phyloP scores from a whole-genome alignment of 2,113 vertebrate genomes.

The Panthera uncia region DNA sequence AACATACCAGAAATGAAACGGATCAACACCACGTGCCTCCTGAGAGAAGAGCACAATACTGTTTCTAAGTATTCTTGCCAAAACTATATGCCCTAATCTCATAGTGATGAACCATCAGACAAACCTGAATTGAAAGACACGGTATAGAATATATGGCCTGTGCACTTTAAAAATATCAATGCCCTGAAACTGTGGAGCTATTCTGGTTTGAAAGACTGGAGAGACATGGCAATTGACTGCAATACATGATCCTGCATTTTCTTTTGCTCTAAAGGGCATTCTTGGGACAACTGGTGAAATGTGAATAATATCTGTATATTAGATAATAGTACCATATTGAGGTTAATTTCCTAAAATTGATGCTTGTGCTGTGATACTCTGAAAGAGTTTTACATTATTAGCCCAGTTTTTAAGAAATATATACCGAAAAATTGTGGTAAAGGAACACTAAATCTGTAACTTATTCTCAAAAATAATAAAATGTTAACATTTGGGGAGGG shows the following conservation, averaged over 20 bases:
- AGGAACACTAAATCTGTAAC: background rate
- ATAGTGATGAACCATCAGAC: background rate
- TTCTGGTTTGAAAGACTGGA: background rate
- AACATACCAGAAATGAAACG: background rate
- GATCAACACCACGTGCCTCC: background rate
- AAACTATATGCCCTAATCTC: background rate
- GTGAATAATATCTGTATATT: background rate
- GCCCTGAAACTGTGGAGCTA: background rate
- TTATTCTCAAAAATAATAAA: background rate
- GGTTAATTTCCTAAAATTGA: slow-evolving; percentile 8
- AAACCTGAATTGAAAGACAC: background rate
- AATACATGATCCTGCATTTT: background rate
- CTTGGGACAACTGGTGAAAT: background rate
- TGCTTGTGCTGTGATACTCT: background rate
- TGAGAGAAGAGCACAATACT: background rate
- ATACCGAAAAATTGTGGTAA: background rate
- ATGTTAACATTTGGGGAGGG: background rate
- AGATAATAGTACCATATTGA: background rate
- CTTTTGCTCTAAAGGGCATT: background rate
- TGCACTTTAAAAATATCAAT: background rate
- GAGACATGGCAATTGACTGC: background rate
- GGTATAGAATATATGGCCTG: background rate
- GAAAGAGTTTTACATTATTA: background rate
- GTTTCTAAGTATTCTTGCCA: background rate
- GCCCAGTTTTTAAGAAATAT: background rate